phyloP scores from a whole-genome alignment of 2,888 invertebrate species.

The Drosophila tanythrix region DNA sequence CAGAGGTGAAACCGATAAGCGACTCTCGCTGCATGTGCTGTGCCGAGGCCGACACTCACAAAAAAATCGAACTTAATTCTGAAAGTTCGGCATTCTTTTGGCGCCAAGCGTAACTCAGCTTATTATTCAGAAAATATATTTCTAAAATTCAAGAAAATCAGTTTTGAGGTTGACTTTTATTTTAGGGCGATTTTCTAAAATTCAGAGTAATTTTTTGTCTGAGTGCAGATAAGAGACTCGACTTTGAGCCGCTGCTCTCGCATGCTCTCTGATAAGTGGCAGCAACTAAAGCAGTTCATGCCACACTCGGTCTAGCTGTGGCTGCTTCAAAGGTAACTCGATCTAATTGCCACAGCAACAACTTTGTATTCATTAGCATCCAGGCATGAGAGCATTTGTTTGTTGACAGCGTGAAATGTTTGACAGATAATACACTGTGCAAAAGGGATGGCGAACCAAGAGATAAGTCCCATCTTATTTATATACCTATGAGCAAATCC shows the following conservation, averaged over 20 bases:
- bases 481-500: not conserved
- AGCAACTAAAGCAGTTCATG: not conserved
- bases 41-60: not conserved
- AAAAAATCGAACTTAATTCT: not conserved
- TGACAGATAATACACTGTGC: slow-evolving; percentile 28
- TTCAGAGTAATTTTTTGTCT: not conserved
- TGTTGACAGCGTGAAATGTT: slow-evolving; percentile 29
- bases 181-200: not conserved
- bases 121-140: not conserved
- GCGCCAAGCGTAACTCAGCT: not conserved
- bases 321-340: slow-evolving; percentile 28
- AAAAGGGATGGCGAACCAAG: not conserved
- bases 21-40: not conserved
- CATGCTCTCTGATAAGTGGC: not conserved
- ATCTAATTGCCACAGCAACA: slow-evolving; percentile 47
- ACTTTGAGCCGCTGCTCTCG: not conserved
- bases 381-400: slow-evolving; percentile 15
- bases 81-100: too few species aligned
- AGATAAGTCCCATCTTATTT: not conserved
- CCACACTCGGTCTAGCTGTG: not conserved
- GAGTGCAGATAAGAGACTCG: slow-evolving; percentile 23
- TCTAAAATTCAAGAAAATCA: not conserved
- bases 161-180: not conserved
- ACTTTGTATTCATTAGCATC: slow-evolving; percentile 14
- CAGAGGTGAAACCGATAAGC: slow-evolving; percentile 15